Evolutionary conservation across 2,888 invertebrate genomes (phyloP), one percentile per base, ranked within the genome.

Genomic region (Stegana nigrithorax): DNA sequence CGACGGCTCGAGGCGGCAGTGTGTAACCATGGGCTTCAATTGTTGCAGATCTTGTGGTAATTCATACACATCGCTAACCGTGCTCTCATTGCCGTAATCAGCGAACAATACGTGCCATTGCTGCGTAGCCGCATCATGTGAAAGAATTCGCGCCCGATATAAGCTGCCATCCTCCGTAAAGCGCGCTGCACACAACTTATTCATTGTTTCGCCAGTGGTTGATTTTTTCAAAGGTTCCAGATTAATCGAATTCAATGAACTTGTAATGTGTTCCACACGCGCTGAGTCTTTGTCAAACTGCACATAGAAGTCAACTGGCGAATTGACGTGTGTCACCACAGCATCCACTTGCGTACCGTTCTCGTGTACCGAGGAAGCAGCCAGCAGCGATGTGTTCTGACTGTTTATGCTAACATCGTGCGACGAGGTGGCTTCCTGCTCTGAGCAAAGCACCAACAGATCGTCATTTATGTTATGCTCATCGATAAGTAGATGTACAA

Each of bases 71-170:
- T 90, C 88, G 10, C 86, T 87, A 0, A 88, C 87, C 4, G 88
- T 82, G 0, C 88, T 87, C 1, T 88, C 87, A 73, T 90, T 91
- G 4, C 92, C 92, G 72, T 89, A 91, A 80, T 92, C 92, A 4
- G 93, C 88, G 73, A 92, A 93, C 4, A 91, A 87, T 0, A 93
- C 91, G 0, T 91, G 91, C 0, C 89, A 92, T 27, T 91, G 6
- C 89, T 91, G 79, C 91, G 70, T 67, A 0, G 2, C 23, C 1
- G 29, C 4, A 19, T 71, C 10, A 14, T 67, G 45, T 75, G 93
- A 93, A 39, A 96, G 88, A 7, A 97, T 90, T 78, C 91, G 90
- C 0, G 95, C 97, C 64, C 98, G 89, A 84, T 97, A 98, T 93
- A 96, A 97, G 65, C 90, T 89, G 4, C 91, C 90, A 81, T 97